Percentiles rank a stretch among this genome's conserved stretches.
Conservation (phyloP, 2,888 invertebrate species). For the Heliconius aoede region DNA sequence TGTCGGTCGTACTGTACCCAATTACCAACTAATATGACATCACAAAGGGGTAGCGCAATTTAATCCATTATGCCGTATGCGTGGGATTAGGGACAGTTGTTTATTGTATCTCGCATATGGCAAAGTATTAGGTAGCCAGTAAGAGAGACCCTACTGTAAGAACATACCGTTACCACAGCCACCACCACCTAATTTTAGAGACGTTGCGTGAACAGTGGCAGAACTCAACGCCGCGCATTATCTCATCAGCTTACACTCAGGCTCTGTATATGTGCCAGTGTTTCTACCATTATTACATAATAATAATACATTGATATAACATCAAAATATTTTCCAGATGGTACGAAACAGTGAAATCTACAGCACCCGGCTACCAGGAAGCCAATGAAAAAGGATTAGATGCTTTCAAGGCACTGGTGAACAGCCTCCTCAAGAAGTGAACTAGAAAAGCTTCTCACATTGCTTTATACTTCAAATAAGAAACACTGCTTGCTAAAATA, state of each 20-base stretch:
- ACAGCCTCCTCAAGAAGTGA: constrained; percentile 75
- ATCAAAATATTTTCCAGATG: constrained; percentile 59
- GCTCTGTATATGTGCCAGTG: no score
- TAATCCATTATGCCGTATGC: not conserved
- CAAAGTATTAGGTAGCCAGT: no score
- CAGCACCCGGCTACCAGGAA: constrained; percentile 80
- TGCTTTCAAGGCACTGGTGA: constrained; percentile 80
- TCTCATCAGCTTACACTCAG: not conserved
- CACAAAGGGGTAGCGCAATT: not conserved
- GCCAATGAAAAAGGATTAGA: constrained; percentile 83
- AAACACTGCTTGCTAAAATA: constrained; percentile 50
- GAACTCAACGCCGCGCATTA: not conserved
- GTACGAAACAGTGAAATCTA: constrained; percentile 73
- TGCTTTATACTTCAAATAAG: constrained; percentile 23
- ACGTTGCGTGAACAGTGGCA: no score
- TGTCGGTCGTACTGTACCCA: no score
- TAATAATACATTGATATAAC: not conserved
- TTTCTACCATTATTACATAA: no score
- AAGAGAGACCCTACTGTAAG: no score
- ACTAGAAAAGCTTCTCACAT: not conserved
- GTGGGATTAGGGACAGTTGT: no score
- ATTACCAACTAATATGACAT: not conserved
- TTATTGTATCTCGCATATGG: no score
- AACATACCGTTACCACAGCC: no score
- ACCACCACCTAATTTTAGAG: no score